Conservation (phyloP, 2,797 vertebrate genomes). For the Garrulus glandarius region DNA sequence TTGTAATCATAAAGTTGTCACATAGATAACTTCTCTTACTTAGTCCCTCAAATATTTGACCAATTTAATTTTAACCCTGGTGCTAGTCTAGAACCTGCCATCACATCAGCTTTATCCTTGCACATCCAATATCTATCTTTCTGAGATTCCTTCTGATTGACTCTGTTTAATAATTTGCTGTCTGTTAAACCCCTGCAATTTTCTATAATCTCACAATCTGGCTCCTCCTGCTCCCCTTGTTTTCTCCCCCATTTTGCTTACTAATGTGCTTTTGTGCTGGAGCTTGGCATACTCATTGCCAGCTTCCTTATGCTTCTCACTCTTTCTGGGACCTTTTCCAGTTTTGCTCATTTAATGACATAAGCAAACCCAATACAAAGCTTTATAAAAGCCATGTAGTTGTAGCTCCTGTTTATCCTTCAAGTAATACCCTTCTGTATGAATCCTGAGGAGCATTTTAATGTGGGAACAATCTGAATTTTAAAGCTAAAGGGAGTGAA, state of each 20-base stretch:
- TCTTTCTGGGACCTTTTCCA: conserved; percentile 53
- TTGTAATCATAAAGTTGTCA: not conserved
- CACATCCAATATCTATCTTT: not conserved
- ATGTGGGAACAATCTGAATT: not conserved
- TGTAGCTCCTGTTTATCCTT: conserved; percentile 18
- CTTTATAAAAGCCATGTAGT: not conserved
- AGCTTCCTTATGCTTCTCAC: conserved; percentile 38
- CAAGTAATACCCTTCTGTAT: not conserved
- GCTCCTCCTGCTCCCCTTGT: accelerated
- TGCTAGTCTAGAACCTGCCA: not conserved
- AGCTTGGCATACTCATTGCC: not conserved
- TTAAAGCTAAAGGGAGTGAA: not conserved
- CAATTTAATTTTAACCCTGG: not conserved
- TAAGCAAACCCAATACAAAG: conserved; percentile 30
- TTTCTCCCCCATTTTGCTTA: conserved; percentile 10
- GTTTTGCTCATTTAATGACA: conserved; percentile 42
- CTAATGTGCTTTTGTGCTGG: not conserved
- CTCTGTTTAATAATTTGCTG: not conserved
- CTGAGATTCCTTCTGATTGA: accelerated
- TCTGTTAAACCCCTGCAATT: not conserved
- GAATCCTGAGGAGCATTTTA: not conserved
- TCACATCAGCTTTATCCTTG: not conserved
- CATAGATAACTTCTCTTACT: not conserved
- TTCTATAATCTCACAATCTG: not conserved
- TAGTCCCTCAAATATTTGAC: not conserved